Conservation (phyloP, 2,113 vertebrate species). For the Pongo abelii region DNA sequence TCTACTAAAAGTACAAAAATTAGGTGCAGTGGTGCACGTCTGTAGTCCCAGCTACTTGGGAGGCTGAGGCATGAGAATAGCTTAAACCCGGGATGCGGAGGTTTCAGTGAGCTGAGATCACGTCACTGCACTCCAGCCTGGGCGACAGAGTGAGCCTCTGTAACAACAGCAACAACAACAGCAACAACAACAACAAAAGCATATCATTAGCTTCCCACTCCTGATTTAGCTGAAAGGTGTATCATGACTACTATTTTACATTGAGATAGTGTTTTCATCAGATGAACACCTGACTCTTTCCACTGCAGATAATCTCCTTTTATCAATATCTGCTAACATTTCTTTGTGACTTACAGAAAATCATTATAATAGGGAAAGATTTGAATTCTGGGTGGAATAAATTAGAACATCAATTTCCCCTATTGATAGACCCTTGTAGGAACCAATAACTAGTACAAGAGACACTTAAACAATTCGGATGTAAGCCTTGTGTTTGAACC, state of each 20-base stretch:
- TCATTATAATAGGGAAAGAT: conserved; percentile 42
- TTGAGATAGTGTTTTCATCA: conserved; percentile 47
- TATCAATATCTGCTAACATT: conserved; percentile 49
- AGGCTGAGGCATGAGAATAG: too few relatives aligned
- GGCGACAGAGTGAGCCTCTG: too few relatives aligned
- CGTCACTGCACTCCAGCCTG: too few relatives aligned
- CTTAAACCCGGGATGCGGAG: too few relatives aligned
- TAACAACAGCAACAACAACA: too few relatives aligned
- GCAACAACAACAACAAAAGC: too few relatives aligned
- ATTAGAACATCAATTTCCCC: conserved; percentile 55
- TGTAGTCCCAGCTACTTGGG: too few relatives aligned
- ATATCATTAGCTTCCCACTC: not conserved
- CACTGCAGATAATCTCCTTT: conserved; percentile 43
- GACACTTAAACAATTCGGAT: not conserved
- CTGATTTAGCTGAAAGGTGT: conserved; percentile 1
- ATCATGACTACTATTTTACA: not conserved
- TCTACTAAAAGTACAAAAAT: too few relatives aligned
- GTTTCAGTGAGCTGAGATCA: too few relatives aligned
- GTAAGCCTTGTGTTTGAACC: not conserved
- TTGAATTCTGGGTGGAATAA: conserved; percentile 46
- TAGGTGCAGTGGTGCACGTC: too few relatives aligned
- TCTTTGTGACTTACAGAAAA: conserved; percentile 56
- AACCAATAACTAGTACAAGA: conserved; percentile 22
- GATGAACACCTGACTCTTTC: conserved; percentile 27
- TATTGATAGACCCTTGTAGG: conserved; percentile 46